Base-by-base conservation (phyloP, 1,140 invertebrate genomes). In the Drosophila neocordata region DNA sequence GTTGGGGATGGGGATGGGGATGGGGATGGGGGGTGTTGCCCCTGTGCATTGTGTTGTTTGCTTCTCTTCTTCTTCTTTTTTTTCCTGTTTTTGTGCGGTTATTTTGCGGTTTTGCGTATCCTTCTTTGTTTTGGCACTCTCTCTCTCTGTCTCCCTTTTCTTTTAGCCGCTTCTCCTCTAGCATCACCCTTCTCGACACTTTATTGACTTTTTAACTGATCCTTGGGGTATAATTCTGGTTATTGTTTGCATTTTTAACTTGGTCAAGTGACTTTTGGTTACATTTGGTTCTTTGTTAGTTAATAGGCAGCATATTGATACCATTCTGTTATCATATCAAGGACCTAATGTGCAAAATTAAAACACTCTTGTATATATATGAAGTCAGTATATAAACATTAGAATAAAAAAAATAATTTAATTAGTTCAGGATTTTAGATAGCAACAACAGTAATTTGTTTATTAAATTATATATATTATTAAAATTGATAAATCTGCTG, bases 271-370 rank as follows among this genome's bases (percentile, higher is more conserved):
- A 56, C 41, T 53, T 77, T 69, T 69, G 76, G 67, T 60, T 73
- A 56, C 58, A 18, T 57, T 31, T 31, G 27, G 35, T 61, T 65
- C 65, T 72, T 82, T 58, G 41, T 66, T 88, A 85, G 82, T 82
- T 89, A 89, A 89, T 73, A 82, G 89, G 82, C 89, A 85, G 79
- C 87, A 89, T 89, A 89, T 48, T 48, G 41, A 89, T 90, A 89
- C 81, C 89, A 89, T 89, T 24, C 22, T 24, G 2, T 82, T n/a
- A 5, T 12, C 34, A 35, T 35, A 35, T 12, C 11, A 1, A 12
- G 0, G 6, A 34, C 6, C 6, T 12, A 35, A 35, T 12, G 1
- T n/a, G 37, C n/a, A n/a, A n/a, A 13, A n/a, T 31, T 15, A 24
- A 52, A 34, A 9, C 27, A 35, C 12, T n/a, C n/a, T n/a, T n/a